phyloP scores from a whole-genome alignment of 1,140 invertebrate species.

The Drosophila novamexicana region DNA sequence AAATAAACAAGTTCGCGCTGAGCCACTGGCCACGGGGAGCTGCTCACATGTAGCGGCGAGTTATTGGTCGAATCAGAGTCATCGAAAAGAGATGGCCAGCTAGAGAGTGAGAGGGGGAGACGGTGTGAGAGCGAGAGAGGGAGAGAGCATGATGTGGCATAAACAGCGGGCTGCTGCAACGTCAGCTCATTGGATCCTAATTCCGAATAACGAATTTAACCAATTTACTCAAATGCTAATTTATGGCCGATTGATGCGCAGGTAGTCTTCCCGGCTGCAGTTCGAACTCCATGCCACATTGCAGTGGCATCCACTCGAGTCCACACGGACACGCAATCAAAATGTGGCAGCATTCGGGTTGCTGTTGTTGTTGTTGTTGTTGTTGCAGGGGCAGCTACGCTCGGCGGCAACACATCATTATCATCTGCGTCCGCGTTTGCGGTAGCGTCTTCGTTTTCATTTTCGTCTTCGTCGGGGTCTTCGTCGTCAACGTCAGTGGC shows the following conservation, averaged over 20 bases:
- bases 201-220: conserved; percentile 84
- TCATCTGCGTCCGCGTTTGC: conserved; percentile 47
- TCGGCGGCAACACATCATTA: conserved; percentile 56
- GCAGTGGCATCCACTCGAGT: neutral
- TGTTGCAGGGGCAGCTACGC: conserved; percentile 18
- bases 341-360: conserved; percentile 31
- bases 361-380: neutral
- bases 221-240: conserved; percentile 84
- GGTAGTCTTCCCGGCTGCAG: conserved; percentile 46
- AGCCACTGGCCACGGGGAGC: conserved; percentile 43
- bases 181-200: conserved; percentile 78
- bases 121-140: neutral
- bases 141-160: conserved; percentile 27
- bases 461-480: conserved; percentile 23
- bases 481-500: conserved; percentile 55
- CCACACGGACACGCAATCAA: conserved; percentile 44
- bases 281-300: neutral
- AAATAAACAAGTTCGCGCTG: conserved; percentile 68
- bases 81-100: conserved; percentile 7
- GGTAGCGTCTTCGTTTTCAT: conserved; percentile 28
- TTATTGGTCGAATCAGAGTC: conserved; percentile 31
- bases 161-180: conserved; percentile 37
- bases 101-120: neutral
- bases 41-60: conserved; percentile 41
- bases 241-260: conserved; percentile 83